A percentile compares a stretch with the other conserved stretches of the same genome.
Evolutionary conservation across 30 jellyfish, hydroid and myxozoan genomes (phyloP).

Genomic region (Hydractinia symbiolongicarpus): DNA sequence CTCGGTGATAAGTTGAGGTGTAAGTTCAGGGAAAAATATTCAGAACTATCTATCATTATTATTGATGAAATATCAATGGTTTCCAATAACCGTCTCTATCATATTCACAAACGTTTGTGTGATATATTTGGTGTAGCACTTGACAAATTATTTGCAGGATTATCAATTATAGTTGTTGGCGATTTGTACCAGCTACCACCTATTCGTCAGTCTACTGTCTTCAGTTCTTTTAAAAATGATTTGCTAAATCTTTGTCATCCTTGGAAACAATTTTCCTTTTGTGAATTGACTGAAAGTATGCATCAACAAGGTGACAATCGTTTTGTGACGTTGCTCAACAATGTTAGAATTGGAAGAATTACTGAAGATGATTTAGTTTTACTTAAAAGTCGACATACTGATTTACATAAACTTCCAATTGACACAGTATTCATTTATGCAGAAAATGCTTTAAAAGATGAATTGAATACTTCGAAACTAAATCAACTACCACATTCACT

Average conservation of each 20-base stretch:
- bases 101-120: no score
- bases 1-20: no score
- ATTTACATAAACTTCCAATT: background rate
- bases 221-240: no score
- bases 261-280: background rate
- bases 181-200: no score
- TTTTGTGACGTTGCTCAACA: conserved; percentile 3
- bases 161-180: no score
- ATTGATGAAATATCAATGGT: no score
- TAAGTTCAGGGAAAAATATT: no score
- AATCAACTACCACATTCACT: background rate
- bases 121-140: no score
- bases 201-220: no score
- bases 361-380: background rate
- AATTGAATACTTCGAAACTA: conserved; percentile 13
- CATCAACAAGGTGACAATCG: conserved; percentile 2
- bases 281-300: conserved; percentile 21
- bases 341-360: conserved; percentile 7
- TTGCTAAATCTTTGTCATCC: conserved; percentile 1
- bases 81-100: no score
- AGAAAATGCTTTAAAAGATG: conserved; percentile 14
- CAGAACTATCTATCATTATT: no score
- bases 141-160: no score
- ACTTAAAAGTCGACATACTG: conserved; percentile 3
- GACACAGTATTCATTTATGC: conserved; percentile 22